Conservation (phyloP, 2,113 vertebrate species). For the Ceyx cyanopectus region DNA sequence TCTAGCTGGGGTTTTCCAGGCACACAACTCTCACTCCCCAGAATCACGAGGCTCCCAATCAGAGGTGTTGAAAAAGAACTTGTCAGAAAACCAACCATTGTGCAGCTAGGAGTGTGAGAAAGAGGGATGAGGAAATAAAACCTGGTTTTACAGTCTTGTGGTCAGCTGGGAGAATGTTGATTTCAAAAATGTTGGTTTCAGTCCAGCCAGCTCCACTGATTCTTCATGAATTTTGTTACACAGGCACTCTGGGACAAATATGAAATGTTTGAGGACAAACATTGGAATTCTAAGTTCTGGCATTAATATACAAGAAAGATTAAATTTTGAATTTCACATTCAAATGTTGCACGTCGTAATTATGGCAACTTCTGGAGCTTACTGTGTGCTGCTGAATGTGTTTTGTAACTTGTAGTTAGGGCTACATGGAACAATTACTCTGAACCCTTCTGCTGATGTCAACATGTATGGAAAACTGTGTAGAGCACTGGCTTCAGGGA, state of each 20-base stretch:
- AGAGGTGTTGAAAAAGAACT: conserved; percentile 14
- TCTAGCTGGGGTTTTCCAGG: background rate
- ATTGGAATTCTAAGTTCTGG: background rate
- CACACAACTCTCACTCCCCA: background rate
- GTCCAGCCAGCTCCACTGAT: background rate
- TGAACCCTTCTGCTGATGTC: background rate
- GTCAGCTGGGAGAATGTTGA: background rate
- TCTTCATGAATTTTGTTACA: conserved; percentile 16
- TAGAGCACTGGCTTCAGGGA: background rate
- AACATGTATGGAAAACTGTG: background rate
- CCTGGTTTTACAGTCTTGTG: background rate
- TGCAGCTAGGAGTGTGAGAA: background rate
- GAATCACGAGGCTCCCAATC: background rate
- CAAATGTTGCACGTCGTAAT: conserved; percentile 27
- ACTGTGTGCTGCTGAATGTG: background rate
- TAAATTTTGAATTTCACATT: background rate
- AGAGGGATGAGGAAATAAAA: background rate
- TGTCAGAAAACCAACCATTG: background rate
- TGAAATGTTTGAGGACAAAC: background rate
- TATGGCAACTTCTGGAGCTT: conserved; percentile 13
- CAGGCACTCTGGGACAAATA: background rate
- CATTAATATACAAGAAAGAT: background rate
- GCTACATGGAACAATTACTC: background rate
- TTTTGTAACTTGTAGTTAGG: conserved; percentile 12
- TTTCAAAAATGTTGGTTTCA: background rate